Conservation (phyloP, 2,888 invertebrate genomes). For the Papilio demoleus region DNA sequence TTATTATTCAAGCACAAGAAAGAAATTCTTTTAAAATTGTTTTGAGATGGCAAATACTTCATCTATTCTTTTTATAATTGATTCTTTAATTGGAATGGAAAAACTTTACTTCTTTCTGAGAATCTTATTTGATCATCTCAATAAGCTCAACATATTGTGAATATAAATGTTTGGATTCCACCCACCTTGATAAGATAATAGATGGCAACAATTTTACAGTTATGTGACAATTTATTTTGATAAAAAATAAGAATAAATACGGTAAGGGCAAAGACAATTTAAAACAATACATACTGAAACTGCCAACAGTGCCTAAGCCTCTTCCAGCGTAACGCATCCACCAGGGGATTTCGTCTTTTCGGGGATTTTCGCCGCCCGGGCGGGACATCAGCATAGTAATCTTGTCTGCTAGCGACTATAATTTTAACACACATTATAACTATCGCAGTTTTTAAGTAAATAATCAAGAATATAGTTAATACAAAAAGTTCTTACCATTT, state of each 20-base stretch:
- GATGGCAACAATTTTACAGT: slow-evolving; percentile 17
- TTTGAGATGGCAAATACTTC: not conserved
- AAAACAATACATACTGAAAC: slow-evolving; percentile 87
- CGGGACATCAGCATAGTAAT: slow-evolving; percentile 90
- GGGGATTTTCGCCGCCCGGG: slow-evolving; percentile 90
- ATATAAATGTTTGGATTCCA: slow-evolving; percentile 43
- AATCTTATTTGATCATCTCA: slow-evolving; percentile 2
- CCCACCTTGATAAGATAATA: slow-evolving; percentile 48
- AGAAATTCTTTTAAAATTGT: not conserved
- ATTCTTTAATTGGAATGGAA: not conserved
- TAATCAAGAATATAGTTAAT: slow-evolving; percentile 52
- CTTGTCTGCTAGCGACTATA: slow-evolving; percentile 91
- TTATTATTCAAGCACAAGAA: too few species aligned
- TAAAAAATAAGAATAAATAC: not conserved
- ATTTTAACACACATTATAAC: slow-evolving; percentile 56
- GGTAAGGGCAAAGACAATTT: slow-evolving; percentile 33
- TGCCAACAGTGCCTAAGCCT: slow-evolving; percentile 92
- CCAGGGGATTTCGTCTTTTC: slow-evolving; percentile 94
- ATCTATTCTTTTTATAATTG: not conserved
- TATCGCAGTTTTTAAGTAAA: slow-evolving; percentile 37
- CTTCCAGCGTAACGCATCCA: slow-evolving; percentile 95
- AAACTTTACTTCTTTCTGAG: not conserved
- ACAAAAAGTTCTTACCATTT: slow-evolving; percentile 70
- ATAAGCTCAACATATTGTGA: slow-evolving; percentile 10
- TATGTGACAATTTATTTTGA: not conserved